Conservation (phyloP, 1,140 invertebrate species). For the Condylostylus longicornis region DNA sequence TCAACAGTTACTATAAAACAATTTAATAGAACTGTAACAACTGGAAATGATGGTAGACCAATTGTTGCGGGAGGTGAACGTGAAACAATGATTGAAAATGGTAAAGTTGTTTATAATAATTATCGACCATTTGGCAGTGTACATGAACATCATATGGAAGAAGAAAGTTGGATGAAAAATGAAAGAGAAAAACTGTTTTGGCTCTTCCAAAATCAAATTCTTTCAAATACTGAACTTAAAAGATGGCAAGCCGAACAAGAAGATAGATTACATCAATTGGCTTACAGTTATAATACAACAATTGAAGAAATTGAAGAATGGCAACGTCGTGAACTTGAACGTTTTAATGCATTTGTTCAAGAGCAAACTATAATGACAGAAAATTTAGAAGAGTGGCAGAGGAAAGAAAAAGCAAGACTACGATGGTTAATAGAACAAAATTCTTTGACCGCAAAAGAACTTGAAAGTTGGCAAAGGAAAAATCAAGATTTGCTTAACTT, state of each 20-base stretch:
- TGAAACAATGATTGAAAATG: slow-evolving; percentile 21
- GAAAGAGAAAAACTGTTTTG: slow-evolving; percentile 28
- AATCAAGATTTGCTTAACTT: slow-evolving; percentile 16
- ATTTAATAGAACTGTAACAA: slow-evolving; percentile 21
- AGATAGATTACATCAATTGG: slow-evolving; percentile 20
- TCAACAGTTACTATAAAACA: slow-evolving; percentile 14
- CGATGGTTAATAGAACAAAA: slow-evolving; percentile 28
- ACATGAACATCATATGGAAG: slow-evolving; percentile 13
- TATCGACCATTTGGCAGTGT: slow-evolving; percentile 17
- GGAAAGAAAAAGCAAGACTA: slow-evolving; percentile 19
- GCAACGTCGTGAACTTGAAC: slow-evolving; percentile 22
- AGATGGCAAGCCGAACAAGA: slow-evolving; percentile 27
- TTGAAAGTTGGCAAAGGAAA: slow-evolving; percentile 25
- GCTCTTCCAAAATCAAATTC: slow-evolving; percentile 13
- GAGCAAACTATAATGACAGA: slow-evolving; percentile 17
- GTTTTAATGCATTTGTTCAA: slow-evolving; percentile 18
- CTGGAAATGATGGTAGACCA: slow-evolving; percentile 17
- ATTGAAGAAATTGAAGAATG: slow-evolving; percentile 19
- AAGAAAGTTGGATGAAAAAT: slow-evolving; percentile 26
- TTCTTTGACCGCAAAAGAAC: slow-evolving; percentile 16
- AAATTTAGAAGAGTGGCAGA: slow-evolving; percentile 19
- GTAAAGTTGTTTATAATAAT: slow-evolving; percentile 20
- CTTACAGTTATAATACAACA: slow-evolving; percentile 16
- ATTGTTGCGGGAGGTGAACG: slow-evolving; percentile 18
- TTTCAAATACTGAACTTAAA: slow-evolving; percentile 16